phyloP scores from a whole-genome alignment of 2,888 invertebrate genomes.

The Cinara cedri region DNA sequence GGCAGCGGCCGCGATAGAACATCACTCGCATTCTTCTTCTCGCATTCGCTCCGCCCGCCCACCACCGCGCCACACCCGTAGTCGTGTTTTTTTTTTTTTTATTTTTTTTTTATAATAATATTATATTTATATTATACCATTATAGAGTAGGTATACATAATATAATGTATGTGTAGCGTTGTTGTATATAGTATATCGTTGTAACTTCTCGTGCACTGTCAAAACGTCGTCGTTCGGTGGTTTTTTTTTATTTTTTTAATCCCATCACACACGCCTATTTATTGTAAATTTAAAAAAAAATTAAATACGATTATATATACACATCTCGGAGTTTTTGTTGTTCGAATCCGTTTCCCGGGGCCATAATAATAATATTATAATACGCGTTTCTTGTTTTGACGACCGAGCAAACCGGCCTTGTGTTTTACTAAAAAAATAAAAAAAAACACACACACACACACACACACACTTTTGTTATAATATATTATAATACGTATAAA shows the following conservation, averaged over 20 bases:
- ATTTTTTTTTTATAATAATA: neutral
- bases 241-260: conserved; percentile 6
- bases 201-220: conserved; percentile 29
- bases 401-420: neutral
- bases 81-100: neutral
- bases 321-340: neutral
- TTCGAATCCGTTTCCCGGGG: conserved; percentile 25
- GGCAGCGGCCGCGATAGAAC: neutral
- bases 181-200: neutral
- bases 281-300: conserved; percentile 34
- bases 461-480: too few relatives aligned
- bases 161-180: too few relatives aligned
- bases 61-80: conserved; percentile 24
- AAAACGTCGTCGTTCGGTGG: conserved; percentile 33
- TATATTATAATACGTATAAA: neutral
- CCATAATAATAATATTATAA: neutral
- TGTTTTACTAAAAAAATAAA: neutral
- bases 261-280: conserved; percentile 41
- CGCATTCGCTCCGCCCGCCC: conserved; percentile 41
- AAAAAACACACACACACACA: too few relatives aligned
- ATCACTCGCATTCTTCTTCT: conserved; percentile 19
- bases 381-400: neutral
- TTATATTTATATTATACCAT: neutral
- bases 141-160: too few relatives aligned
- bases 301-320: too few relatives aligned